Evolutionary conservation across 2,797 vertebrate genomes (phyloP).

Genomic region (Etheostoma perlongum): DNA sequence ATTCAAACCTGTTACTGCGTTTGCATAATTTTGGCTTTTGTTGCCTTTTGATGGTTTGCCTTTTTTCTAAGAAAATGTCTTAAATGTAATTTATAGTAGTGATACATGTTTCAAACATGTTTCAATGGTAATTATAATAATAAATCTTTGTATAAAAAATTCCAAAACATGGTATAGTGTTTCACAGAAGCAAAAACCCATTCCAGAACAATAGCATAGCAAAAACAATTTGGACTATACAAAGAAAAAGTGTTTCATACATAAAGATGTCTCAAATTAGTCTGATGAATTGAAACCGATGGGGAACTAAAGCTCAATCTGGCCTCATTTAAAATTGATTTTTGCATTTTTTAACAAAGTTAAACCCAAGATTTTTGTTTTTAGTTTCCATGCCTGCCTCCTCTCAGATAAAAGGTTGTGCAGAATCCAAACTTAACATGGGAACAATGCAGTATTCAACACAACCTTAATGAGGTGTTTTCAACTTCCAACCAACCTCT

Average conservation of each 20-base stretch:
- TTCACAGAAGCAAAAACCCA: neutral
- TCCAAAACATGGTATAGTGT: neutral
- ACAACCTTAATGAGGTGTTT: constrained; percentile 47
- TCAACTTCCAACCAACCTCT: constrained; percentile 33
- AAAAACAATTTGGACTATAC: neutral
- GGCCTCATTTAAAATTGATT: constrained; percentile 1
- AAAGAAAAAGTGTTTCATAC: constrained; percentile 11
- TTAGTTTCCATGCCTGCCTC: constrained; percentile 24
- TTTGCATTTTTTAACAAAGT: constrained; percentile 4
- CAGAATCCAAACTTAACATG: constrained; percentile 27
- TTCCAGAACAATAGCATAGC: constrained; percentile 10
- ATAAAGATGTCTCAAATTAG: constrained; percentile 5
- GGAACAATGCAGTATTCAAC: constrained; percentile 46
- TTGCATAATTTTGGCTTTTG: neutral
- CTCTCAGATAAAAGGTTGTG: neutral
- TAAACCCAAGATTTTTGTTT: constrained; percentile 13
- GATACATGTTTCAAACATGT: neutral
- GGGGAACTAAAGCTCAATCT: neutral
- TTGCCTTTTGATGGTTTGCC: neutral
- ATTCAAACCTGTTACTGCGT: constrained; percentile 22
- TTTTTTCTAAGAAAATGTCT: neutral
- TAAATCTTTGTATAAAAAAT: neutral
- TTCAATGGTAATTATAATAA: neutral
- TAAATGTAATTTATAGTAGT: neutral
- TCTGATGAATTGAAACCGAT: constrained; percentile 1